phyloP scores from a whole-genome alignment of 2,888 invertebrate genomes.

The Acleris sparsana region DNA sequence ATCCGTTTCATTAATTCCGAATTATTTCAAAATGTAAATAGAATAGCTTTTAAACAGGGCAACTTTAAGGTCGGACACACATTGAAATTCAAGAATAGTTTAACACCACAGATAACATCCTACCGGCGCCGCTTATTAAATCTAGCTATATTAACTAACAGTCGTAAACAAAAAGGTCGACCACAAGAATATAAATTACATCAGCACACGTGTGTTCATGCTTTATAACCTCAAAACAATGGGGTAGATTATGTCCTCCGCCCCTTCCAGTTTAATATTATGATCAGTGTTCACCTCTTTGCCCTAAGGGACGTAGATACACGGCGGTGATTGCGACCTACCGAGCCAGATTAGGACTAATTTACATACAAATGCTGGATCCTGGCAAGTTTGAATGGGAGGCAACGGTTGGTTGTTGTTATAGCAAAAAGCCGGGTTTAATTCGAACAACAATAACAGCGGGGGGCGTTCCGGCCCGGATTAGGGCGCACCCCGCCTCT shows the following conservation, averaged over 20 bases:
- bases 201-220: constrained; percentile 33
- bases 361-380: constrained; percentile 78
- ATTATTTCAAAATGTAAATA: neutral
- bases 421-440: constrained; percentile 75
- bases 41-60: neutral
- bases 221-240: constrained; percentile 37
- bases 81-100: constrained; percentile 25
- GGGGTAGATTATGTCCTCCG: constrained; percentile 37
- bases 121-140: constrained; percentile 27
- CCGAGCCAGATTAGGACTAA: constrained; percentile 72
- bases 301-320: constrained; percentile 53
- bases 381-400: constrained; percentile 74
- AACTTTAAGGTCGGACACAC: neutral
- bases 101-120: constrained; percentile 4
- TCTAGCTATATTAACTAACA: constrained; percentile 17
- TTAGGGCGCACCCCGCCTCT: constrained; percentile 59
- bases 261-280: constrained; percentile 50
- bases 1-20: too few relatives aligned
- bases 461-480: constrained; percentile 56
- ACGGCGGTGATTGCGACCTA: constrained; percentile 66
- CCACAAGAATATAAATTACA: constrained; percentile 33
- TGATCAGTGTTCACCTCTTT: constrained; percentile 44
- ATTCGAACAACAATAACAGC: constrained; percentile 75
- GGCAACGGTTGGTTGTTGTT: constrained; percentile 68
- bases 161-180: constrained; percentile 36